Percentiles rank a stretch among this genome's conserved stretches.
Evolutionary conservation across 2,888 invertebrate species (phyloP).

Genomic region (Podotricha telesiphe): DNA sequence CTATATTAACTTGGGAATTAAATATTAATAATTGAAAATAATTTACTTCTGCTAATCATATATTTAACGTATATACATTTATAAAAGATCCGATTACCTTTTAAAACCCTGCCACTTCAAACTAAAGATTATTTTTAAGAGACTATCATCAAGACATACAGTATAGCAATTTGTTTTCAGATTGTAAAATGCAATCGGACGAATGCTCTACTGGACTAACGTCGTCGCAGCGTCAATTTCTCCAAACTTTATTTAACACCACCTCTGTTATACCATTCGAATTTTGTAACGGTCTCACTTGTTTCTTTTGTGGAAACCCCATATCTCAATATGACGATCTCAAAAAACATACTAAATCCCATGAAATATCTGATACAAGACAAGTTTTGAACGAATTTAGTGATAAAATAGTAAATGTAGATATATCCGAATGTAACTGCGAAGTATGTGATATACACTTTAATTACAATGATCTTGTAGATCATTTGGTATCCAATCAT

Average conservation of each 20-base stretch:
- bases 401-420: slow-evolving; percentile 46
- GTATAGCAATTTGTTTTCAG: slow-evolving; percentile 55
- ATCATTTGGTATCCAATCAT: slow-evolving; percentile 46
- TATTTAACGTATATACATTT: too few relatives aligned
- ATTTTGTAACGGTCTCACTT: slow-evolving; percentile 48
- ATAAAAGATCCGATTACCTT: too few relatives aligned
- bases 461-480: slow-evolving; percentile 42
- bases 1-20: too few relatives aligned
- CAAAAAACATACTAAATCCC: slow-evolving; percentile 50
- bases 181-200: slow-evolving; percentile 48
- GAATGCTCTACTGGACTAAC: slow-evolving; percentile 43
- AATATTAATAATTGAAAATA: too few relatives aligned
- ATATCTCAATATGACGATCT: slow-evolving; percentile 45
- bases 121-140: slow-evolving; percentile 4
- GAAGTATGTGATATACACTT: slow-evolving; percentile 47
- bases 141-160: slow-evolving; percentile 38
- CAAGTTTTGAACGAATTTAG: slow-evolving; percentile 27
- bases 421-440: slow-evolving; percentile 49
- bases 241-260: slow-evolving; percentile 50
- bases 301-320: slow-evolving; percentile 49
- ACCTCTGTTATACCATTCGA: slow-evolving; percentile 53
- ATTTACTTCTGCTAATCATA: too few relatives aligned
- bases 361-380: slow-evolving; percentile 41
- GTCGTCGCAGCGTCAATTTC: slow-evolving; percentile 49
- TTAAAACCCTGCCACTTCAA: background rate